Conservation (phyloP, 2,888 invertebrate genomes). For the Lissocephala sabroskyi region DNA sequence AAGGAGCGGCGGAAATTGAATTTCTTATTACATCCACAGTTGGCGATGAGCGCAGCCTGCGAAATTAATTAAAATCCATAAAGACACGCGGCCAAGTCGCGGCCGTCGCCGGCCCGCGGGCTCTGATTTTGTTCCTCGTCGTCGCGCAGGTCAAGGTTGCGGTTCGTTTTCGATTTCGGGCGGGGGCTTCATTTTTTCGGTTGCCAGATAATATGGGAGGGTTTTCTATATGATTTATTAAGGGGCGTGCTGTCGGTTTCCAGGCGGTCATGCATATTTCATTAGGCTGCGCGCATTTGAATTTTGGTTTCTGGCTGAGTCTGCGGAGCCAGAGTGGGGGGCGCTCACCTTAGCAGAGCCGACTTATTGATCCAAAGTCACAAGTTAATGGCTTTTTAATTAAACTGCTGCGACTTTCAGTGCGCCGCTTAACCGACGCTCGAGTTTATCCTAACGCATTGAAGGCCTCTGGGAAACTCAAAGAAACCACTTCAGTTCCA, state of each 20-base stretch:
- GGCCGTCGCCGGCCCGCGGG: neutral
- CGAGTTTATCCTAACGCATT: too few relatives aligned
- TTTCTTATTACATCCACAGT: constrained; percentile 51
- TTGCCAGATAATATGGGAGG: constrained; percentile 41
- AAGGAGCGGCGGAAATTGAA: constrained; percentile 61
- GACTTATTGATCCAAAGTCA: constrained; percentile 17
- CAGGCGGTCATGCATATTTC: constrained; percentile 42
- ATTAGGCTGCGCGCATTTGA: constrained; percentile 25
- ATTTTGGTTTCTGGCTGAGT: constrained; percentile 13
- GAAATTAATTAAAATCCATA: constrained; percentile 61
- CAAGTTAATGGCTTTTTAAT: constrained; percentile 27
- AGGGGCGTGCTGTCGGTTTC: constrained; percentile 32
- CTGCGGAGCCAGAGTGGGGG: neutral
- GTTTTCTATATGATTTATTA: constrained; percentile 52
- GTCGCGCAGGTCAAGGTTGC: too few relatives aligned
- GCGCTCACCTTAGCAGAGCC: neutral
- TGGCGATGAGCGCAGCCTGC: constrained; percentile 7
- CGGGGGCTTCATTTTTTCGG: neutral
- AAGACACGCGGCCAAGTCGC: constrained; percentile 18
- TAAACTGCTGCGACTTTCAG: constrained; percentile 8
- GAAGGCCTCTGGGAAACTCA: too few relatives aligned
- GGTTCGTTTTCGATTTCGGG: too few relatives aligned
- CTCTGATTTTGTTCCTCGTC: constrained; percentile 11
- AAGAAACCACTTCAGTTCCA: too few relatives aligned
- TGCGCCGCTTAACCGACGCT: too few relatives aligned